These are phyloP conservation scores for Cyprinodon brontotheroides DNA, from an alignment of 2,113 vertebrate genomes.

Conservation along the genomic window DNA sequence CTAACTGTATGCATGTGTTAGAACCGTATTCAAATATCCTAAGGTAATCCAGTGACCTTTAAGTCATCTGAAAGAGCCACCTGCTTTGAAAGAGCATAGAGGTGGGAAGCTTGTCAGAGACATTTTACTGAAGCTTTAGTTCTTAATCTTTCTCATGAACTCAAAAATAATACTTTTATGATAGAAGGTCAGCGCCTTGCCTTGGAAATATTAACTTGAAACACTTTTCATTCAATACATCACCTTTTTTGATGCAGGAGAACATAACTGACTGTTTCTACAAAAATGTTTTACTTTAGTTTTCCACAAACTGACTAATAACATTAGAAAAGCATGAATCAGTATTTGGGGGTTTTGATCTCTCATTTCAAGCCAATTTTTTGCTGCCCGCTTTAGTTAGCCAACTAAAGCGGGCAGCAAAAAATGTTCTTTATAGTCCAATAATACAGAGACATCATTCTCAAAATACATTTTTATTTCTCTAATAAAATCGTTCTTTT, in stretches of 20 bases:
- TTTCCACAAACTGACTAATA: background rate
- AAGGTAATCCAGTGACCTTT: slow-evolving; percentile 63
- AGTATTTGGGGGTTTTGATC: background rate
- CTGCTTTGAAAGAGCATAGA: slow-evolving; percentile 23
- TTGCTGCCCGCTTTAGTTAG: background rate
- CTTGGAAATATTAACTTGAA: slow-evolving; percentile 16
- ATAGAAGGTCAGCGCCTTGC: background rate
- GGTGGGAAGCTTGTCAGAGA: slow-evolving; percentile 24
- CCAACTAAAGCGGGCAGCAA: no score
- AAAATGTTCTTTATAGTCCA: background rate
- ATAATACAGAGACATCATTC: no score
- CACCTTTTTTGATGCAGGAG: slow-evolving; percentile 6
- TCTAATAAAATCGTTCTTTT: no score
- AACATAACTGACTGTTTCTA: background rate
- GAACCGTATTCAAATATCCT: slow-evolving; percentile 48
- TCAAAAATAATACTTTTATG: slow-evolving; percentile 5
- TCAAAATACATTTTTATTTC: no score
- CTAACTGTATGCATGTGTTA: background rate
- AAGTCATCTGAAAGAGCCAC: slow-evolving; percentile 36
- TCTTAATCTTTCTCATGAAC: slow-evolving; percentile 33
- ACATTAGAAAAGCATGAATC: background rate
- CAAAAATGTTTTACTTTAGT: background rate
- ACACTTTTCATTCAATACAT: slow-evolving; percentile 1
- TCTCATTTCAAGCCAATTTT: background rate
- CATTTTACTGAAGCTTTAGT: slow-evolving; percentile 22